Percentiles rank a stretch among this genome's conserved stretches.
Conservation (phyloP, 2,113 vertebrate species). For the Salvelinus sp. region DNA sequence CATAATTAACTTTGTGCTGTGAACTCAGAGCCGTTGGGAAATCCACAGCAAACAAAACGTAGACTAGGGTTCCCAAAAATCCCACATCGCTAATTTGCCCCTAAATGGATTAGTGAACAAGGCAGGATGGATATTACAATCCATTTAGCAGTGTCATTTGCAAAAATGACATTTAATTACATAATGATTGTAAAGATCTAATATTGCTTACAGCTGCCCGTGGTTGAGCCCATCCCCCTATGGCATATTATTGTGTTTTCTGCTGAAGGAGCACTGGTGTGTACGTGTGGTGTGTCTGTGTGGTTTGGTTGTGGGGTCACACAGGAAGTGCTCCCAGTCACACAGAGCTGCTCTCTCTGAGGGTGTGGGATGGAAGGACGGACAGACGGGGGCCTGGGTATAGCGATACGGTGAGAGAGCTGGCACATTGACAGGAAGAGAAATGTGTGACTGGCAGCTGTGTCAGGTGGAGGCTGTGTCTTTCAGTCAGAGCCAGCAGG, state of each 20-base stretch:
- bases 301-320: slow-evolving; percentile 25
- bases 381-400: slow-evolving; percentile 29
- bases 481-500: neutral
- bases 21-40: slow-evolving; percentile 44
- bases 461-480: neutral
- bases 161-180: slow-evolving; percentile 70
- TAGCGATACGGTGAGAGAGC: slow-evolving; percentile 19
- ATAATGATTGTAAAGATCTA: slow-evolving; percentile 66
- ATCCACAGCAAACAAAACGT: slow-evolving; percentile 49
- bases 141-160: slow-evolving; percentile 65
- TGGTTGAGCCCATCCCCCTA: slow-evolving; percentile 28
- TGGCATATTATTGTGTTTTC: slow-evolving; percentile 8
- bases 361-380: slow-evolving; percentile 8
- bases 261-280: slow-evolving; percentile 16
- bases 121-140: slow-evolving; percentile 48
- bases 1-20: slow-evolving; percentile 59
- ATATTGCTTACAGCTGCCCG: slow-evolving; percentile 63
- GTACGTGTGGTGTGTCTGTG: slow-evolving; percentile 12
- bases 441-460: neutral
- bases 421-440: neutral
- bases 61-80: slow-evolving; percentile 48
- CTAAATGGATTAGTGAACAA: slow-evolving; percentile 62
- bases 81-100: slow-evolving; percentile 62
- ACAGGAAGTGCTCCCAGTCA: slow-evolving; percentile 31
- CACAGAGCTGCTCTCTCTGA: slow-evolving; percentile 30